A percentile compares a stretch with the other conserved stretches of the same genome.
These are phyloP conservation scores for Odocoileus hemionus DNA, from an alignment of 2,113 vertebrate species.

Conservation along the genomic window DNA sequence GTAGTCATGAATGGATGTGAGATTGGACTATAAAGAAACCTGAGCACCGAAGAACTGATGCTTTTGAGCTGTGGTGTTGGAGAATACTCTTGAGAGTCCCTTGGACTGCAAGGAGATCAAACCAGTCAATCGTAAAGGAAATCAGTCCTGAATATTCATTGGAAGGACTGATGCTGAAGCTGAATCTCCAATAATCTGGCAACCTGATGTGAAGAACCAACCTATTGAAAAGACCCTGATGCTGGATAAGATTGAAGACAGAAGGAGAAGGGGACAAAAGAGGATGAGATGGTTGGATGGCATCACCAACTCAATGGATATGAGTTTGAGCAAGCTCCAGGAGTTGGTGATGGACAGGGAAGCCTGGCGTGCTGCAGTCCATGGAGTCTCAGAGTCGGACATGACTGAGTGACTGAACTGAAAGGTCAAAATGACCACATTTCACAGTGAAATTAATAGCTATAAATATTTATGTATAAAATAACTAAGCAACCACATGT, in stretches of 20 bases:
- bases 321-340: background rate
- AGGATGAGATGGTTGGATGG: background rate
- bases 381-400: background rate
- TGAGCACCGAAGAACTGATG: background rate
- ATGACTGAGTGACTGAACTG: background rate
- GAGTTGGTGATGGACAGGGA: background rate
- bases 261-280: background rate
- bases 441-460: background rate
- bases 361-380: background rate
- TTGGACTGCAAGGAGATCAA: background rate
- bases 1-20: background rate
- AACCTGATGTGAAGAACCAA: background rate
- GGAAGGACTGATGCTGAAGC: background rate
- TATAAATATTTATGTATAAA: background rate
- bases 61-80: background rate
- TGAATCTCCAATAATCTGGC: background rate
- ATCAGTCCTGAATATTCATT: background rate
- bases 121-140: background rate
- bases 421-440: slow-evolving; percentile 2
- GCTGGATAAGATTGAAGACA: background rate
- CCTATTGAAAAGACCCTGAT: background rate
- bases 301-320: accelerated
- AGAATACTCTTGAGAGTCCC: background rate
- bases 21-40: background rate
- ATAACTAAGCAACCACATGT: background rate